A percentile compares a stretch with the other conserved stretches of the same genome.
Conservation (phyloP, 2,888 invertebrate genomes). For the Lacanobia wlatinum region DNA sequence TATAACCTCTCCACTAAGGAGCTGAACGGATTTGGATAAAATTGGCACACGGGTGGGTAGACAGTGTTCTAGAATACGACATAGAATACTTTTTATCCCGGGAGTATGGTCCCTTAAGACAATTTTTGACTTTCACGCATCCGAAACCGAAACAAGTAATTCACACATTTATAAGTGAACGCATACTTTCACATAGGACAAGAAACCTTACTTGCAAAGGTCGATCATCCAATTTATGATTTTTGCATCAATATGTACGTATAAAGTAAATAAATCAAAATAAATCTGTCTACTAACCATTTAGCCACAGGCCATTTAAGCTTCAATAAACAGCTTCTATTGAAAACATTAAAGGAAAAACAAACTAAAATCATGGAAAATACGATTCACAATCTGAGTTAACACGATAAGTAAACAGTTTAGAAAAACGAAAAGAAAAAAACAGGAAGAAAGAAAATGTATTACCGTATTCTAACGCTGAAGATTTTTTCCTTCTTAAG, state of each 20-base stretch:
- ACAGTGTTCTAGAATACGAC: too few relatives aligned
- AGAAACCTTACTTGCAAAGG: neutral
- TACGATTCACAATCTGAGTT: constrained; percentile 40
- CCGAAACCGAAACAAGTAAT: too few relatives aligned
- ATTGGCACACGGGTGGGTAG: too few relatives aligned
- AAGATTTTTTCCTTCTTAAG: constrained; percentile 24
- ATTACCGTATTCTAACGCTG: constrained; percentile 21
- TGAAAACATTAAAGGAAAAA: constrained; percentile 17
- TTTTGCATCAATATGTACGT: too few relatives aligned
- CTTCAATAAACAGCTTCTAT: neutral
- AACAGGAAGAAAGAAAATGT: constrained; percentile 9
- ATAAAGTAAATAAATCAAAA: too few relatives aligned
- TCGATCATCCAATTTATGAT: neutral
- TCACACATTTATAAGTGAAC: too few relatives aligned
- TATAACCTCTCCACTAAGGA: too few relatives aligned
- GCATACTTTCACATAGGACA: too few relatives aligned
- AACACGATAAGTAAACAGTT: constrained; percentile 43
- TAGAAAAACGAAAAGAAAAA: constrained; percentile 17
- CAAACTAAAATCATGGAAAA: constrained; percentile 23
- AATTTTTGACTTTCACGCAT: too few relatives aligned
- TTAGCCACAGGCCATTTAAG: neutral
- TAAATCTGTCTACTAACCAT: neutral
- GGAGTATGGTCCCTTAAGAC: too few relatives aligned
- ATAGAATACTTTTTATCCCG: too few relatives aligned
- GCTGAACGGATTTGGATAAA: too few relatives aligned